phyloP scores from a whole-genome alignment of 2,888 invertebrate species.

The Leptopterna dolabrata region DNA sequence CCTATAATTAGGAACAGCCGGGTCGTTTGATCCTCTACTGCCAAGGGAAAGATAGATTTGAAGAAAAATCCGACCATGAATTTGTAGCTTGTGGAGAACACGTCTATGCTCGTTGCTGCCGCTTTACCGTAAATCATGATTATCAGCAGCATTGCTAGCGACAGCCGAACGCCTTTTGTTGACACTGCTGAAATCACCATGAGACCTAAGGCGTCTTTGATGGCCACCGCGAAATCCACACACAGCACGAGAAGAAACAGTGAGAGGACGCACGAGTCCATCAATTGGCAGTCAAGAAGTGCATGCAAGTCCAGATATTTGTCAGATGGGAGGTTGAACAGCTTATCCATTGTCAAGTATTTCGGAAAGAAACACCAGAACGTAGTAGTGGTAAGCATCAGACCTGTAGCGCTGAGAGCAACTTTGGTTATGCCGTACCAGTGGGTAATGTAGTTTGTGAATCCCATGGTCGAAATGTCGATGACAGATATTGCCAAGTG shows the following conservation, averaged over 20 bases:
- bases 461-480: background rate
- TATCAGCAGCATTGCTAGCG: background rate
- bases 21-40: background rate
- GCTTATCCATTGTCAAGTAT: background rate
- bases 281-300: background rate
- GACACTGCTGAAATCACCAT: background rate
- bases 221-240: background rate
- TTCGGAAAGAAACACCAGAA: background rate
- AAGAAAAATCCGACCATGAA: background rate
- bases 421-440: background rate
- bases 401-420: background rate
- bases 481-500: background rate
- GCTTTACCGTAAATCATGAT: background rate
- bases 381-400: background rate
- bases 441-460: background rate
- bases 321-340: background rate
- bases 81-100: background rate
- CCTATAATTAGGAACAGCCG: background rate
- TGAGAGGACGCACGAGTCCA: background rate
- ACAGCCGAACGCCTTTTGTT: background rate
- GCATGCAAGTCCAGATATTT: background rate
- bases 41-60: background rate
- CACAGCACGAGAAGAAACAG: background rate
- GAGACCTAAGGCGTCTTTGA: background rate
- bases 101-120: background rate